Evolutionary conservation across 2,797 vertebrate species (phyloP).

Genomic region (Acanthiza pusilla): DNA sequence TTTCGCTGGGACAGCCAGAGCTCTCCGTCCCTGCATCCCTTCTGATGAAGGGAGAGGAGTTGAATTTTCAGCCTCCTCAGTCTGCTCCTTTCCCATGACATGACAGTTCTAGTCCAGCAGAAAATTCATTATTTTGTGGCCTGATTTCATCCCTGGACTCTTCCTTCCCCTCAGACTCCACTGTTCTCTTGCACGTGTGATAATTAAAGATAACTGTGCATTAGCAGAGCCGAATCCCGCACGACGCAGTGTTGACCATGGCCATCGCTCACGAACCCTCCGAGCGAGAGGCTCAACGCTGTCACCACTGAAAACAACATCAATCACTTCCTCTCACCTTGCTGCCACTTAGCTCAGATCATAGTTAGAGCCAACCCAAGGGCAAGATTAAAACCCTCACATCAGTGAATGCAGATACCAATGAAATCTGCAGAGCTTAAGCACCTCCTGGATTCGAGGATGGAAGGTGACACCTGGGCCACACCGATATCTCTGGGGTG

Average conservation of each 20-base stretch:
- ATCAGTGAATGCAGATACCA: background rate
- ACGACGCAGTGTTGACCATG: rapidly evolving
- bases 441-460: rapidly evolving
- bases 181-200: background rate
- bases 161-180: background rate
- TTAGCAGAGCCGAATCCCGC: background rate
- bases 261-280: background rate
- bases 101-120: background rate
- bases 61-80: background rate
- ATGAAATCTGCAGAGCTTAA: background rate
- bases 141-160: background rate
- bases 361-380: background rate
- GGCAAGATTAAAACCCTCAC: background rate
- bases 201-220: background rate
- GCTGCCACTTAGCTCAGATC: background rate
- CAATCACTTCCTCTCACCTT: background rate
- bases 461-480: background rate
- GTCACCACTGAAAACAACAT: background rate
- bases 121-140: background rate
- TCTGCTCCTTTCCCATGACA: background rate
- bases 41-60: background rate
- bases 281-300: background rate
- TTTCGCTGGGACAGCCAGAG: background rate
- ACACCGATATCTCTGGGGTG: background rate
- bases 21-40: background rate